Base-by-base conservation (phyloP, 2,113 vertebrate genomes). In the Ailurus styani region DNA sequence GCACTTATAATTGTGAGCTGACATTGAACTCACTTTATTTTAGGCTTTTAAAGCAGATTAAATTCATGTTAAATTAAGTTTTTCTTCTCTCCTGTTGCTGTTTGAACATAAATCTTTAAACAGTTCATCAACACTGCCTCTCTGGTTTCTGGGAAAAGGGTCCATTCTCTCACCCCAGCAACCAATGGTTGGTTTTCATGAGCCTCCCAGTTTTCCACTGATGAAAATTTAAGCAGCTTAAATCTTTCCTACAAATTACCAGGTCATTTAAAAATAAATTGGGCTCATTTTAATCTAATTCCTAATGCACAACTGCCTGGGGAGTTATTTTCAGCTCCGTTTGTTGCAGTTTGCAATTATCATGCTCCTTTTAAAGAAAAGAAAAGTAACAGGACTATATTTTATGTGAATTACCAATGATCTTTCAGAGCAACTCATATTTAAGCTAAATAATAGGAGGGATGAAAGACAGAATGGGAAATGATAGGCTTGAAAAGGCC, bases 291-390 rank as follows among this genome's bases (percentile, higher is more conserved):
- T 98, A 98, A 98, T 98, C 98, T 99, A 98, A 98, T 98, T 98
- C 97, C 97, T 97, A 98, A 97, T 98, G 98, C 98, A 98, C 97
- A 98, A 98, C 97, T 98, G 97, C 98, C 98, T 97, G 94, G 98
- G 98, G 98, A 99, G 98, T 98, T 99, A 98, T 98, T 99, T 99
- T 98, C 98, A 99, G 98, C 98, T 98, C 95, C 81, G 95, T 98
- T 98, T 98, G 97, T 73, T 98, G 97, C 98, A 98, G 96, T 98
- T 98, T 97, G 98, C 95, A 98, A 98, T 98, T 98, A 98, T 98
- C 98, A 96, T 75, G 97, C 95, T 98, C 96, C 97, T 97, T 98
- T 98, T 96, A 98, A 96, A 98, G 98, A 97, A 98, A 98, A 98
- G 97, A 78, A 95, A 98, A 98, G 97, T 96, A 98, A 97, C 95